Evolutionary conservation across 2,888 invertebrate species (phyloP), one percentile per base, ranked within the genome.

Genomic region (Agonum fuliginosum): DNA sequence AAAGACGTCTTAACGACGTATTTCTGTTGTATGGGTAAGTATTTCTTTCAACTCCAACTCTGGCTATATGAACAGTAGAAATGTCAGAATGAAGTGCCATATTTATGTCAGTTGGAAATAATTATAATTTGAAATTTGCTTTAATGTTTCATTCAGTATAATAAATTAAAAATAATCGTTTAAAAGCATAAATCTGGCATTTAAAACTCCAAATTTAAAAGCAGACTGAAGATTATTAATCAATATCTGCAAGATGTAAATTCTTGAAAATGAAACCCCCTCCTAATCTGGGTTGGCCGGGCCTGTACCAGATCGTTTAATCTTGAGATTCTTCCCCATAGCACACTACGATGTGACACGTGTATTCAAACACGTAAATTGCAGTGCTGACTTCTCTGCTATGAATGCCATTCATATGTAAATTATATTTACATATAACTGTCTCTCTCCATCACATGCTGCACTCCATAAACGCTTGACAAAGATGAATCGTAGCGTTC

Each of bases 291-390:
- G n/a, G n/a, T n/a, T n/a, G n/a, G n/a, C 12, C 71, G 27, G 0
- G 3, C n/a, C 71, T 71, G 71, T 8, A 48, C 19, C 27, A 5
- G 41, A 54, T 58, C 72, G 22, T 72, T 72, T 72, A 41, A 72
- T 72, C 72, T 51, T 14, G 6, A 24, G 46, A 72, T 72, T 72
- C 72, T 54, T 72, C 24, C 12, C 20, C 22, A 69, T 34, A 10
- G 30, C 34, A 30, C 62, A 30, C 17, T 62, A 30, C 4, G 62
- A 54, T 41, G 58, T 72, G 72, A 58, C 58, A 72, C 72, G 24
- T 72, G 72, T 72, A 72, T 72, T 72, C 72, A 72, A 71, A 72
- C 24, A 58, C 58, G 37, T 72, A 58, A 72, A 72, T 72, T 72
- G 54, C 58, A 58, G 14, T 14, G 69, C 41, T 8, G 37, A 72